These are phyloP conservation scores for Fulica atra DNA, from an alignment of 2,113 vertebrate genomes.

Conservation along the genomic window DNA sequence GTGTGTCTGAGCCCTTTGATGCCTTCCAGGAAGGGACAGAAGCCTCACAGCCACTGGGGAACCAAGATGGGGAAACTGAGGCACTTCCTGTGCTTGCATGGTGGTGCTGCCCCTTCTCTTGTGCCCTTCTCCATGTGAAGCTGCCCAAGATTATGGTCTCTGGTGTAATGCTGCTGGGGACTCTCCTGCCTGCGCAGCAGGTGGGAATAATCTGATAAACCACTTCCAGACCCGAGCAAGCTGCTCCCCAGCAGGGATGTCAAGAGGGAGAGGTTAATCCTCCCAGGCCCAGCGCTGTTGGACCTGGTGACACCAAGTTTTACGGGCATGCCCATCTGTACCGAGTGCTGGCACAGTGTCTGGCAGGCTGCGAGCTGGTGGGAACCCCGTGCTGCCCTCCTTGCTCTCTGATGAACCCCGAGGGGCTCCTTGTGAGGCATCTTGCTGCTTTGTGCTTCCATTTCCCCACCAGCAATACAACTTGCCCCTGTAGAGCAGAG, in stretches of 20 bases:
- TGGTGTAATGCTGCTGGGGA: not conserved
- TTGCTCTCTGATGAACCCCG: not conserved
- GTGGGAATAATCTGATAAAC: not conserved
- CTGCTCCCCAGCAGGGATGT: not conserved
- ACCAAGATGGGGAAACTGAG: not conserved
- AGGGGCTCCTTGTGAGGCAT: not conserved
- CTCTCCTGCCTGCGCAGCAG: not conserved
- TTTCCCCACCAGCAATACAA: not conserved
- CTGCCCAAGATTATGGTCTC: not conserved
- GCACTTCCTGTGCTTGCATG: fast-evolving
- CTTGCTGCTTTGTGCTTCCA: not conserved
- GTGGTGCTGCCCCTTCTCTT: not conserved
- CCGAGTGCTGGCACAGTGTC: fast-evolving
- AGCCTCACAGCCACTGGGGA: not conserved
- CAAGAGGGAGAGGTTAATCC: not conserved
- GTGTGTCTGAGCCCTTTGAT: not conserved
- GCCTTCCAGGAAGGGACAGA: not conserved
- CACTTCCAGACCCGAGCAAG: not conserved
- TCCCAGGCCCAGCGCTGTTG: not conserved
- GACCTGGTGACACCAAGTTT: not conserved
- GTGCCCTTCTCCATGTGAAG: not conserved
- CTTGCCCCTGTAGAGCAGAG: not conserved
- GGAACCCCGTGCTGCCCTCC: not conserved
- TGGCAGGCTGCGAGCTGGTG: not conserved
- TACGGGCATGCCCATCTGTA: fast-evolving